Evolutionary conservation across 1,140 invertebrate genomes (phyloP), one percentile per base, ranked within the genome.

Genomic region (Ericerus pela): DNA sequence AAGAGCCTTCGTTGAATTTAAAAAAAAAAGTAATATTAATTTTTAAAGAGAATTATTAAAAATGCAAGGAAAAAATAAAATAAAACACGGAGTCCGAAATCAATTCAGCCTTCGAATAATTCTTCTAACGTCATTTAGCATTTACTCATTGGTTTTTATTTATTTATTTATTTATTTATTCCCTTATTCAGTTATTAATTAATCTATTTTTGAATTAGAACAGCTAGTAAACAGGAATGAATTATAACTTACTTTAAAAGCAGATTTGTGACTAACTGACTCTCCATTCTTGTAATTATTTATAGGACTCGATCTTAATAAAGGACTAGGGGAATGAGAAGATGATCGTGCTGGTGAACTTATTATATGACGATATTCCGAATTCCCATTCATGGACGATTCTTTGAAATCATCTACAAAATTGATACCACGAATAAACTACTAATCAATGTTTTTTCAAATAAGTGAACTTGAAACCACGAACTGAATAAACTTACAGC

Each of bases 341-440:
- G 41, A 24, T 22, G 41, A 47, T 24, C 41, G 11, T 8, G 41
- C 22, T 22, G 41, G 41, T 18, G 41, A 47, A 47, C 41, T 47
- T 20, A 47, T 24, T 47, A 18, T 47, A 24, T 47, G 41, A 22
- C 26, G 26, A 47, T 22, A 22, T 47, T 24, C 3, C 37, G 41
- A 47, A 47, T 47, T 47, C 26, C 26, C 41, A 41, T 41, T 41
- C n/a, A 41, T 8, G n/a, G n/a, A n/a, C n/a, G n/a, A n/a, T 47
- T 47, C 41, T 47, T 24, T 47, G 41, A 5, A 47, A 10, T 47
- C 41, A 14, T 47, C 41, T 47, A 33, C 20, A 10, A 47, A 41
- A 41, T 6, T 41, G 16, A 24, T 14, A 47, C 22, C 10, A 24
- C 4, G 37, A 4, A 16, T 6, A 16, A 41, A 8, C 5, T 16